Percentiles rank a stretch among this genome's conserved stretches.
Conservation (phyloP, 2,888 invertebrate species). For the Agonopterix heracliana region DNA sequence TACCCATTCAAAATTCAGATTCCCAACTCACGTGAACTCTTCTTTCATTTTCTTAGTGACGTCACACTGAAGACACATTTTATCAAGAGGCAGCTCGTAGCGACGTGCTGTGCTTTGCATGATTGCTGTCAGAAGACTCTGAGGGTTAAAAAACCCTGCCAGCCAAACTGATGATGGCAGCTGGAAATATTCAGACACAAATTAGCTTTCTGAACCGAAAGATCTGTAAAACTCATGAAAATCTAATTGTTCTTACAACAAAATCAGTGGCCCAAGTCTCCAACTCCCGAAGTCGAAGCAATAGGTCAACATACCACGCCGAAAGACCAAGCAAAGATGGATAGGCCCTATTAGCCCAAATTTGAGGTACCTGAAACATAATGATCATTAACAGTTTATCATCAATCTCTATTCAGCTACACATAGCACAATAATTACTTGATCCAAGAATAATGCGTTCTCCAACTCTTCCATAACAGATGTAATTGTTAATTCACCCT, state of each 20-base stretch:
- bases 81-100: slow-evolving; percentile 93
- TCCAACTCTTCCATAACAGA: slow-evolving; percentile 97
- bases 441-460: slow-evolving; percentile 93
- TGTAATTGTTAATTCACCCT: slow-evolving; percentile 97
- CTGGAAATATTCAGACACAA: slow-evolving; percentile 49
- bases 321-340: slow-evolving; percentile 92
- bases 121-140: slow-evolving; percentile 96
- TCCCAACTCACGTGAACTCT: slow-evolving; percentile 87
- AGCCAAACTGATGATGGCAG: slow-evolving; percentile 96
- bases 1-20: too few species aligned
- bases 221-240: not conserved
- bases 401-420: not conserved
- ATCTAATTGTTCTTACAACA: slow-evolving; percentile 77
- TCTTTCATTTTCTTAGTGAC: slow-evolving; percentile 98
- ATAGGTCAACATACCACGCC: slow-evolving; percentile 94
- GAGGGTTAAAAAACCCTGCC: slow-evolving; percentile 98
- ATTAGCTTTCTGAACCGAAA: too few species aligned
- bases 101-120: slow-evolving; percentile 98
- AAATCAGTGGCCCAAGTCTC: slow-evolving; percentile 98
- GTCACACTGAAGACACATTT: slow-evolving; percentile 98
- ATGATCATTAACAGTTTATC: too few species aligned
- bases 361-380: slow-evolving; percentile 81
- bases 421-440: slow-evolving; percentile 53
- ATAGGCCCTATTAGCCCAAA: slow-evolving; percentile 93
- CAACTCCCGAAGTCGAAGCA: slow-evolving; percentile 88